Percentiles rank a stretch among this genome's conserved stretches.
Conservation (phyloP, 2,113 vertebrate species). For the Coreoperca whiteheadi region DNA sequence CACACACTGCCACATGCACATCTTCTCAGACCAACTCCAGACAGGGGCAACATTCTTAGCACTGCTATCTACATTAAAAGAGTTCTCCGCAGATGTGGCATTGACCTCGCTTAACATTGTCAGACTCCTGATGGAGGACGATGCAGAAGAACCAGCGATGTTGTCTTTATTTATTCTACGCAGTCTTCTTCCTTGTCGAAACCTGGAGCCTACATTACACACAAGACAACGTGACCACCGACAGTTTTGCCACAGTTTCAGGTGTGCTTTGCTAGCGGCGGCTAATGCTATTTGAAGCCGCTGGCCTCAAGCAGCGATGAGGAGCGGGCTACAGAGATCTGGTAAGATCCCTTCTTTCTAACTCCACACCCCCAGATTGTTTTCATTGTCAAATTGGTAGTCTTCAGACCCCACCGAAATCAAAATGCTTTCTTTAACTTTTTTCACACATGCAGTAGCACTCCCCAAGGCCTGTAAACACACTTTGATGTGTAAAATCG, state of each 20-base stretch:
- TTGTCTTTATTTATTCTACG: too few relatives aligned
- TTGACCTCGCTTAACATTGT: too few relatives aligned
- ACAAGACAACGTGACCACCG: not conserved
- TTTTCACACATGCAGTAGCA: not conserved
- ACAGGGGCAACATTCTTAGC: slow-evolving; percentile 1
- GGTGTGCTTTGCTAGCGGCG: not conserved
- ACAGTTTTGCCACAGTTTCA: not conserved
- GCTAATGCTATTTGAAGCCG: not conserved
- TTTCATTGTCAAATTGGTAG: not conserved
- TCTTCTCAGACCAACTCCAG: not conserved
- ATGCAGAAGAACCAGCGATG: not conserved
- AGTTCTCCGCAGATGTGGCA: not conserved
- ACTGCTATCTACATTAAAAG: not conserved
- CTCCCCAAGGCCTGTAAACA: not conserved
- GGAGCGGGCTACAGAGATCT: not conserved
- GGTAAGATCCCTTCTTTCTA: not conserved
- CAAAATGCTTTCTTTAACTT: not conserved
- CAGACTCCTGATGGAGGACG: not conserved
- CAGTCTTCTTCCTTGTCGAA: not conserved
- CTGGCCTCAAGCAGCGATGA: not conserved
- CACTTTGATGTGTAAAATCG: not conserved
- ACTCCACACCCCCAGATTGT: not conserved
- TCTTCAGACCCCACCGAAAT: not conserved
- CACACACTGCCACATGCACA: not conserved
- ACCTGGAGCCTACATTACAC: not conserved